Evolutionary conservation across 1,140 invertebrate species (phyloP).

Genomic region (Macrocentrus cingulum): DNA sequence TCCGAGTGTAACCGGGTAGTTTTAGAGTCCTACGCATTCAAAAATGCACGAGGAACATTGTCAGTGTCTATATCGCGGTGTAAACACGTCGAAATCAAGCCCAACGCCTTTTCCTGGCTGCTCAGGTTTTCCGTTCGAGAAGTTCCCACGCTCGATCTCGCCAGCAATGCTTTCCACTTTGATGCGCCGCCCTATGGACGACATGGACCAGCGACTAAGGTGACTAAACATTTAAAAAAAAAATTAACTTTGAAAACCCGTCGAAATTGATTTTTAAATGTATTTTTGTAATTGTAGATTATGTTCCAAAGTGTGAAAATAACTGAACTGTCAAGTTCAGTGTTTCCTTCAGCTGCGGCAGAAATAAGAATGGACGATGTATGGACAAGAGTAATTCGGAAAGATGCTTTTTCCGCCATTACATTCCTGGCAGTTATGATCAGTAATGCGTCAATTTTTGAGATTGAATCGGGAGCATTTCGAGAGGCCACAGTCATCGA

Average conservation of each 20-base stretch:
- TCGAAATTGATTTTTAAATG: too few species aligned
- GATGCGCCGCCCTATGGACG: constrained; percentile 59
- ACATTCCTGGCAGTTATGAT: constrained; percentile 65
- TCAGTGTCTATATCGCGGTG: constrained; percentile 62
- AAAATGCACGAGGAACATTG: constrained; percentile 62
- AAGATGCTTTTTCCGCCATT: constrained; percentile 68
- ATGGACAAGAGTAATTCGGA: constrained; percentile 59
- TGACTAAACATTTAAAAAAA: constrained; percentile 39
- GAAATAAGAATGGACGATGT: constrained; percentile 64
- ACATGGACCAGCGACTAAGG: constrained; percentile 64
- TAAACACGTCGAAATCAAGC: constrained; percentile 62
- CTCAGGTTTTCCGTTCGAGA: constrained; percentile 63
- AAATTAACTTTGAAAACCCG: not conserved
- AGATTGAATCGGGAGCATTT: constrained; percentile 67
- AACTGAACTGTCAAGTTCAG: constrained; percentile 61
- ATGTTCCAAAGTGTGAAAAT: constrained; percentile 65
- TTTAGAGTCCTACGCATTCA: constrained; percentile 61
- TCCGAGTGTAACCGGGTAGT: constrained; percentile 59
- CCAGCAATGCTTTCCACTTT: constrained; percentile 65
- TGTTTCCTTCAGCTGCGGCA: constrained; percentile 67
- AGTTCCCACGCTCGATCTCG: constrained; percentile 59
- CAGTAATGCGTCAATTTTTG: constrained; percentile 63
- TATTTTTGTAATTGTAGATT: constrained; percentile 61
- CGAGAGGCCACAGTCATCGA: constrained; percentile 65
- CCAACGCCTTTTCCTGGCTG: constrained; percentile 67